phyloP scores from a whole-genome alignment of 2,797 vertebrate species.

The Sebastes cheni region DNA sequence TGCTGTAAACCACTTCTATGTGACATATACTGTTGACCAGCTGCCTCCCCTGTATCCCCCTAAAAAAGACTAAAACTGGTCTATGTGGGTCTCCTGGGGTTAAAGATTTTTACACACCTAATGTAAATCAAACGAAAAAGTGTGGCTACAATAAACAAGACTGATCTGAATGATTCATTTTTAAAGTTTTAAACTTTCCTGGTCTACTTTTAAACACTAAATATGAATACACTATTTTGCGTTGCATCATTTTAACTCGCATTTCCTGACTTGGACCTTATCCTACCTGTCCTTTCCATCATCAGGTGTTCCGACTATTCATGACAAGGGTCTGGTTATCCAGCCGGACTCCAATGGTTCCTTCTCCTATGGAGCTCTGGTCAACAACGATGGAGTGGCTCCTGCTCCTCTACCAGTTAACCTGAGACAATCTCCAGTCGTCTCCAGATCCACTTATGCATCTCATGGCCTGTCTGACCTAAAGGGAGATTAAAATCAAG shows the following conservation, averaged over 20 bases:
- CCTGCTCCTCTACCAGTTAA: slow-evolving; percentile 82
- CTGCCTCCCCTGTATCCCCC: too few relatives aligned
- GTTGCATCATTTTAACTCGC: background rate
- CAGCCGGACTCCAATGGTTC: slow-evolving; percentile 92
- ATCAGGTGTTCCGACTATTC: slow-evolving; percentile 91
- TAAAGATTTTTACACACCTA: background rate
- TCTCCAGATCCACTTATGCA: slow-evolving; percentile 41
- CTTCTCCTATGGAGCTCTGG: slow-evolving; percentile 94
- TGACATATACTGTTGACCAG: too few relatives aligned
- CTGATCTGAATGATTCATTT: background rate
- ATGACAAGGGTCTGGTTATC: slow-evolving; percentile 86
- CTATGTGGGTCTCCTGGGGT: too few relatives aligned
- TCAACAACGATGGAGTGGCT: slow-evolving; percentile 88
- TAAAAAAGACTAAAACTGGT: too few relatives aligned
- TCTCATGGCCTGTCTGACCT: slow-evolving; percentile 79
- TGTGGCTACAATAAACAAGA: background rate
- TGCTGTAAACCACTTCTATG: background rate
- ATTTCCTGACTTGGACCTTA: background rate
- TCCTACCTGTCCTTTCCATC: background rate
- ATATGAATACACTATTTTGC: background rate
- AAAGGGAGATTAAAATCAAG: slow-evolving; percentile 84
- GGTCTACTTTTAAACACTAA: background rate
- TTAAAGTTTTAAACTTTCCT: background rate
- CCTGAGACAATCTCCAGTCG: slow-evolving; percentile 77
- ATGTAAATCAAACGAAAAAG: background rate